These are phyloP conservation scores for Procavia capensis DNA, from an alignment of 2,113 vertebrate genomes.

Conservation along the genomic window DNA sequence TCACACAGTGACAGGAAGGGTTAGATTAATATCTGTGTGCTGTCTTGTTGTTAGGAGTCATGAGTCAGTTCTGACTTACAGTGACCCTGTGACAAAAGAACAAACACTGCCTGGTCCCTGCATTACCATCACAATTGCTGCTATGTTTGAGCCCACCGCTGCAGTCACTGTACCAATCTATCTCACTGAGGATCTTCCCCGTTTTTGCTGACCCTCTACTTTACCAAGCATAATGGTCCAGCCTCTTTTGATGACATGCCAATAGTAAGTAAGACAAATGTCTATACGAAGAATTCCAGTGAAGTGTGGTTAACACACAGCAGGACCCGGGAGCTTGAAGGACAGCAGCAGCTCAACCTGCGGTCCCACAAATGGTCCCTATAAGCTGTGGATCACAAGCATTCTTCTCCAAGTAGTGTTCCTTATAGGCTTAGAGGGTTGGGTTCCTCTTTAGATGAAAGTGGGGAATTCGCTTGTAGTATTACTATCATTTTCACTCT, in stretches of 20 bases:
- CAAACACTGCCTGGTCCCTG: too few relatives aligned
- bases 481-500: background rate
- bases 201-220: too few relatives aligned
- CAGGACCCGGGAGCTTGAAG: background rate
- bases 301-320: background rate
- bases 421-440: background rate
- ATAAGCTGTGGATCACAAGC: background rate
- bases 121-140: too few relatives aligned
- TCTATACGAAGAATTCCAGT: background rate
- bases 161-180: too few relatives aligned
- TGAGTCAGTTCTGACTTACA: background rate
- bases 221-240: too few relatives aligned
- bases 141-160: too few relatives aligned
- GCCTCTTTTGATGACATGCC: too few relatives aligned
- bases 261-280: background rate
- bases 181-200: too few relatives aligned
- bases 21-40: background rate
- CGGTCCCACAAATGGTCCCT: background rate
- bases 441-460: slow-evolving; percentile 22
- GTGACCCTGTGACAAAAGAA: background rate
- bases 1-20: background rate
- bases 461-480: background rate
- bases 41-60: background rate
- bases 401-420: too few relatives aligned
- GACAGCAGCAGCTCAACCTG: background rate